Evolutionary conservation across 2,113 vertebrate genomes (phyloP), one percentile per base, ranked within the genome.

Genomic region (Xiphorhynchus elegans): DNA sequence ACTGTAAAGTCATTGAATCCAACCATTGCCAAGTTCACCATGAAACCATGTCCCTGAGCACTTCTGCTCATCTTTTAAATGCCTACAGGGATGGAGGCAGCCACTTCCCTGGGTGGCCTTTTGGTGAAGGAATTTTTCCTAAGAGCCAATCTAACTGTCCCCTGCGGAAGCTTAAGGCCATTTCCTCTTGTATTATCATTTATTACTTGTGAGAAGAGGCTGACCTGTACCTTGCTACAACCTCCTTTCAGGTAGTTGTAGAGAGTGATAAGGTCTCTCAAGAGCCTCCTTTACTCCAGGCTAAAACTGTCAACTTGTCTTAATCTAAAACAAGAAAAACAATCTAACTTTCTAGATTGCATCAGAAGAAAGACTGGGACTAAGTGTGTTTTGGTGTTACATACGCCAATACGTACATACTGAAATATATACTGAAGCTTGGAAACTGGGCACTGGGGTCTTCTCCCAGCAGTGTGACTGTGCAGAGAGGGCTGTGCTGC

Each of bases 221-320:
- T 0, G 0, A 23, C 8, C 6, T 11, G 6, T 44, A 73, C 24
- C 39, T 35, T 35, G 25, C 6, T 40, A 13, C 46, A 66, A 5
- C 39, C 29, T 35, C 46, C 29, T 47, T 79, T 40, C 59, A 53
- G 89, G 29, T 7, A 35, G 11, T 1, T 67, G n/a, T n/a, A 42
- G 37, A 17, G 23, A 26, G 13, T 4, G 18, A n/a, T 66, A 44
- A 66, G 7, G 40, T 79, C 39, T 44, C 76, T 18, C 60, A 12
- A 53, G 19, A 44, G 19, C 39, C 76, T 53, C 19, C 49, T 66
- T 66, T 66, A 67, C 77, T 56, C 40, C 40, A 29, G 21, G 8
- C 33, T 80, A 46, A 46, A 56, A n/a, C 44, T 46, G 77, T 56
- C 35, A 55, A 29, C 4, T 39, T 73, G 35, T 33, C 46, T 74